These are phyloP conservation scores for Nibea albiflora DNA, from an alignment of 2,113 vertebrate genomes.

Conservation along the genomic window DNA sequence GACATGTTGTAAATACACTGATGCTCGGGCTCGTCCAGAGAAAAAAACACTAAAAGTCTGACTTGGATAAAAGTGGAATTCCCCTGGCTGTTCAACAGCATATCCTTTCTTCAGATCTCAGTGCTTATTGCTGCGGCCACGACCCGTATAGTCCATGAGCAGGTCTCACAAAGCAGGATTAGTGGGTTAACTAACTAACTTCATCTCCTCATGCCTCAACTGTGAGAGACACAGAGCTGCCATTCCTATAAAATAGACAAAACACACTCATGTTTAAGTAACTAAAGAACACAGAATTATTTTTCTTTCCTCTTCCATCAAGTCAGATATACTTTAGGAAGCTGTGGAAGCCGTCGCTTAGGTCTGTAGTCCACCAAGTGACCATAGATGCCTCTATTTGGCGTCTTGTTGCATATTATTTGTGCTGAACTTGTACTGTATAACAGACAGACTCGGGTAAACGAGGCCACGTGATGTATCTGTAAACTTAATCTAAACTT, in stretches of 20 bases:
- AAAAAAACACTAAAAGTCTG: slow-evolving; percentile 9
- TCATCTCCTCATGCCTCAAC: slow-evolving; percentile 11
- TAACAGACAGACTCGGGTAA: background rate
- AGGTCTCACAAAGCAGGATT: slow-evolving; percentile 24
- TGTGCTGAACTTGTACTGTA: background rate
- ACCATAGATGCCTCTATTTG: background rate
- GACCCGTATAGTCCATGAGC: slow-evolving; percentile 2
- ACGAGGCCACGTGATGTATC: background rate
- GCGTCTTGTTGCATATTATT: background rate
- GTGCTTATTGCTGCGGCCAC: slow-evolving; percentile 16
- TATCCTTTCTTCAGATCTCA: slow-evolving; percentile 34
- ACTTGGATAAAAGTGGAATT: slow-evolving; percentile 52
- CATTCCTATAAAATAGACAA: background rate
- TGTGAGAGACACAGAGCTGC: background rate
- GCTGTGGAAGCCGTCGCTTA: no score
- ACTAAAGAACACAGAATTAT: background rate
- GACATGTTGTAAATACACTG: slow-evolving; percentile 14
- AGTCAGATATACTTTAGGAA: background rate
- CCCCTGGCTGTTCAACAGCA: slow-evolving; percentile 30
- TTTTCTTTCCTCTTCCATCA: background rate
- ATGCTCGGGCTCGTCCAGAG: slow-evolving; percentile 1
- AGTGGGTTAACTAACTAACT: slow-evolving; percentile 26
- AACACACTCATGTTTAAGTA: background rate
- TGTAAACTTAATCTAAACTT: no score
- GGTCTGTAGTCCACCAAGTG: background rate